Base-by-base conservation (phyloP, 1,140 invertebrate genomes). In the Heliconius melpomene region DNA sequence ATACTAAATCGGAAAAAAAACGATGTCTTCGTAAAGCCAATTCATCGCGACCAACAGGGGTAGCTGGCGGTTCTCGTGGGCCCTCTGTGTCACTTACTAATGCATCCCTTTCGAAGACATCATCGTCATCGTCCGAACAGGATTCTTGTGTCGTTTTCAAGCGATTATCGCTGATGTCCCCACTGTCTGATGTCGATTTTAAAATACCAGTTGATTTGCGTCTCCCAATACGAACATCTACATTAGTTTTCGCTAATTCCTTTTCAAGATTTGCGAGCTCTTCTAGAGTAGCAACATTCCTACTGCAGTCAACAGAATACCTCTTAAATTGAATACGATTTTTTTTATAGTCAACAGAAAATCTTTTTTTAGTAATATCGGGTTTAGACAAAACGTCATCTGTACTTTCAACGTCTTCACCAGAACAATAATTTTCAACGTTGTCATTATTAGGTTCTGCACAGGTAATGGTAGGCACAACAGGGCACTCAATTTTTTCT, bases 21-120 rank as follows among this genome's bases (percentile, higher is more conserved):
- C 97, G 95, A 90, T 97, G 97, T 73, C 97, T 95, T 66, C 97
- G 95, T 80, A 97, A 91, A 79, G 97, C 97, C 82, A 97, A 91
- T 89, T 97, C 97, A 90, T 97, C 97, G 66, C 96, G 95, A 70
- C 97, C 97, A 26, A 97, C 96, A n/a, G 96, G 97, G 18, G 96
- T 97, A 40, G 96, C 96, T 23, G 96, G 96, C 79, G 96, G 96
- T 87, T 97, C 96, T 83, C 95, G 92, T 75, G 96, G 95, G n/a
- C 96, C 87, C 78, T 93, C 94, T 52, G 75, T 81, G 75, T 86
- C 87, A 70, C 26, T 82, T 20, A 38, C 38, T 16, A 81, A 79
- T 9, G 71, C 78, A 29, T 81, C 82, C 36, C 86, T 89, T 74
- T 90, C 89, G 81, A 95, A 95, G 26, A 95, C 94, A 79, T 95